phyloP scores from a whole-genome alignment of 2,888 invertebrate species.

The Marasmarcha lunaedactyla region DNA sequence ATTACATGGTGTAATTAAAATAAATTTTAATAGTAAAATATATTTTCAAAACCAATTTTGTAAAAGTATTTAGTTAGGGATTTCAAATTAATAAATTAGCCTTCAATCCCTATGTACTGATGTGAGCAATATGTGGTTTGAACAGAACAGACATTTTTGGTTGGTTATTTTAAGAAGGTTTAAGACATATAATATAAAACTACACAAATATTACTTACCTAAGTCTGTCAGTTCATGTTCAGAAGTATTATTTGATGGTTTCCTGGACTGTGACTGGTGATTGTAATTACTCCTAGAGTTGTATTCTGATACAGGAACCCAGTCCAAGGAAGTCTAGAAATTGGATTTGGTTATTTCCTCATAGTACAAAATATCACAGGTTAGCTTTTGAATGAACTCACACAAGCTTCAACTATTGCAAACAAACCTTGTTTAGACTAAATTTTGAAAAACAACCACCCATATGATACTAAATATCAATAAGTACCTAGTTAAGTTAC shows the following conservation, averaged over 20 bases:
- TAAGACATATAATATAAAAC: no score
- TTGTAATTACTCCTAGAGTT: slow-evolving; percentile 57
- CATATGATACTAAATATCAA: slow-evolving; percentile 31
- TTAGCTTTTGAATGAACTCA: no score
- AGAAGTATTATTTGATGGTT: slow-evolving; percentile 56
- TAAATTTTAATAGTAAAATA: no score
- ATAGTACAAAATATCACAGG: slow-evolving; percentile 4
- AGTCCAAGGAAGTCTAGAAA: slow-evolving; percentile 64
- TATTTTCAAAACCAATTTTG: no score
- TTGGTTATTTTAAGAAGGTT: no score
- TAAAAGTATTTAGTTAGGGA: no score
- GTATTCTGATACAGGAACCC: slow-evolving; percentile 66
- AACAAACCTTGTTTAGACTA: slow-evolving; percentile 50
- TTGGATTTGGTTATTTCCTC: no score
- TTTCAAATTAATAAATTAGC: no score
- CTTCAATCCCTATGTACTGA: no score
- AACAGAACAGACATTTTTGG: no score
- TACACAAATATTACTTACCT: slow-evolving; percentile 40
- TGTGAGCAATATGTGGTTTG: no score
- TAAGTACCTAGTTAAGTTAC: slow-evolving; percentile 2
- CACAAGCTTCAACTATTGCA: neutral
- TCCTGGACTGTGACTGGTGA: slow-evolving; percentile 50
- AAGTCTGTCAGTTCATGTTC: slow-evolving; percentile 62
- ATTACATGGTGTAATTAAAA: no score
- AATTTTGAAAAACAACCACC: slow-evolving; percentile 64